Percentiles rank a stretch among this genome's conserved stretches.
phyloP scores from a whole-genome alignment of 2,113 vertebrate species.

The Crotalus helleri region DNA sequence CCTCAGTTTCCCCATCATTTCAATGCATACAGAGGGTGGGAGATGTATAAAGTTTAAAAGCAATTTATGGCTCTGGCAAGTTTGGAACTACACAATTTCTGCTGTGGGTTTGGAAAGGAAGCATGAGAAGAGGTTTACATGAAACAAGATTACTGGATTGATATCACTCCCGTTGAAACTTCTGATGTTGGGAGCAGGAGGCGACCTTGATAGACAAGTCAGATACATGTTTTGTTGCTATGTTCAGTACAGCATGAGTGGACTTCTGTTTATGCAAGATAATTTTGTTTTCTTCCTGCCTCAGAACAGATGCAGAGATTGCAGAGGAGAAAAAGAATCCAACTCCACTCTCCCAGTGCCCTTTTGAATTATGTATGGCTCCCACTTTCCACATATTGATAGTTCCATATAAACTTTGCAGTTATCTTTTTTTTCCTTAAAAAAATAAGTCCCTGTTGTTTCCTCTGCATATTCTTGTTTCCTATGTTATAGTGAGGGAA shows the following conservation, averaged over 20 bases:
- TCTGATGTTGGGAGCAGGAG: background rate
- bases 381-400: background rate
- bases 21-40: no score
- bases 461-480: background rate
- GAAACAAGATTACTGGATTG: background rate
- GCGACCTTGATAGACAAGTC: background rate
- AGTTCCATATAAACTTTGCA: background rate
- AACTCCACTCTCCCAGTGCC: background rate
- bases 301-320: background rate
- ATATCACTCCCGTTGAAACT: background rate
- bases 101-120: background rate
- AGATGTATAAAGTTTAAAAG: background rate
- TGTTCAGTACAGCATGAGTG: background rate
- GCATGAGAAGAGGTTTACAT: background rate
- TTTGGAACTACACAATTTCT: background rate
- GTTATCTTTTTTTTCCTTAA: background rate
- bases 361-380: background rate
- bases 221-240: background rate
- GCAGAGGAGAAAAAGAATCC: background rate
- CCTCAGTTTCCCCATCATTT: background rate
- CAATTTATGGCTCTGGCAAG: background rate
- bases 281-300: background rate
- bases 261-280: background rate
- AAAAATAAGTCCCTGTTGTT: background rate
- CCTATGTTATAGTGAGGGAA: background rate